Evolutionary conservation across 2,888 invertebrate species (phyloP), one percentile per base, ranked within the genome.

Genomic region (Orthosia cruda): DNA sequence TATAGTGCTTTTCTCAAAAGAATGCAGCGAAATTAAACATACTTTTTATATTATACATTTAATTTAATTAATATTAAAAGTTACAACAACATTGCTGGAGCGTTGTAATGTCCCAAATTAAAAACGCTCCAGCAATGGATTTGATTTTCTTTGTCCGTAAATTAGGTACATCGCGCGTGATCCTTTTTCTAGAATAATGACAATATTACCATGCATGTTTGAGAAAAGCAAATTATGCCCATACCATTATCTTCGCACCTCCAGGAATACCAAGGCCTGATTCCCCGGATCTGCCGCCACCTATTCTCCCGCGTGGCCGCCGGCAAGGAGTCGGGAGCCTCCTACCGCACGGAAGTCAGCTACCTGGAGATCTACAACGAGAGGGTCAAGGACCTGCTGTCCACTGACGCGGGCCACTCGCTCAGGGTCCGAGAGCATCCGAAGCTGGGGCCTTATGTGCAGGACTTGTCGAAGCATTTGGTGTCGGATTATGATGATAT

Each of bases 331-430:
- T 97, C 98, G 55, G 98, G 98, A 3, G 98, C 98, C 0, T 98
- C 98, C 0, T 98, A 98, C 92, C 97, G 98, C 87, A 98, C 98
- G 0, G 98, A 98, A 92, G 99, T 99, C 89, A 98, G 98, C 92
- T 98, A 98, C 94, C 95, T 98, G 84, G 98, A 98, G 96, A 98
- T 98, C 81, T 98, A 98, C 95, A 98, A 98, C 92, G 98, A 98
- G 94, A 97, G 98, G 75, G 98, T 98, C 0, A 97, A 98, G 93
- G 98, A 98, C 92, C 95, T 98, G 79, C 94, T 98, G 71, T 97
- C 97, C 15, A 95, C 93, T 58, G 97, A 95, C 92, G 97, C 97
- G 61, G 98, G 97, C 0, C 98, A 98, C 93, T 98, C 98, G 2
- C 96, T 98, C 9, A 97, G 98, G 89, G 98, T 98, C 57, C 95